Evolutionary conservation across 2,888 invertebrate species (phyloP).

Genomic region (Diaphora mendica): DNA sequence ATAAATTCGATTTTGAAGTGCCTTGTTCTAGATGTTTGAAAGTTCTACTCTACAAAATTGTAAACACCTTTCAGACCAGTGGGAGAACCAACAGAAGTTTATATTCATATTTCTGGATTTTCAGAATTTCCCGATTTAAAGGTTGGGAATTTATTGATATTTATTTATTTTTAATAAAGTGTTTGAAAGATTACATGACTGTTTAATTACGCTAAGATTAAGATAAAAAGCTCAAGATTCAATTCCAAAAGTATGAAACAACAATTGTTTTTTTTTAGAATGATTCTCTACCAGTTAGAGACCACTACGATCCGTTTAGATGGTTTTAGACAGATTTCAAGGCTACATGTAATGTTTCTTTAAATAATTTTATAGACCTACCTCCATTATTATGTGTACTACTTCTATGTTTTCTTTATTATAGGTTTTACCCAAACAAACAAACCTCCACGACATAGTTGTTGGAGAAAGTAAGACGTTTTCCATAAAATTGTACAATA

Average conservation of each 20-base stretch:
- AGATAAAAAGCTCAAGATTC: too few relatives aligned
- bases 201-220: neutral
- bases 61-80: slow-evolving; percentile 66
- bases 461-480: slow-evolving; percentile 66
- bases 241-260: too few relatives aligned
- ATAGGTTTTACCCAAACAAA: slow-evolving; percentile 71
- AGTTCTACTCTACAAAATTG: neutral
- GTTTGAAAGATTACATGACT: neutral
- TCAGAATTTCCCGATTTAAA: slow-evolving; percentile 78
- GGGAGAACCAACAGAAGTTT: slow-evolving; percentile 76
- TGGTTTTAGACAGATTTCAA: too few relatives aligned
- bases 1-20: neutral
- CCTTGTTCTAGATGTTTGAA: neutral
- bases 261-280: too few relatives aligned
- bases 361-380: neutral
- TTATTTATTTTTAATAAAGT: neutral
- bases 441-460: slow-evolving; percentile 75
- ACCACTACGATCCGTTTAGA: too few relatives aligned
- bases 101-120: slow-evolving; percentile 74
- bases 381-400: neutral
- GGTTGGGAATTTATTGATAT: slow-evolving; percentile 49
- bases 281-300: too few relatives aligned
- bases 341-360: neutral
- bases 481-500: slow-evolving; percentile 72
- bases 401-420: slow-evolving; percentile 21